A percentile compares a stretch with the other conserved stretches of the same genome.
These are phyloP conservation scores for Sebastes fasciatus DNA, from an alignment of 2,113 vertebrate species.

Conservation along the genomic window DNA sequence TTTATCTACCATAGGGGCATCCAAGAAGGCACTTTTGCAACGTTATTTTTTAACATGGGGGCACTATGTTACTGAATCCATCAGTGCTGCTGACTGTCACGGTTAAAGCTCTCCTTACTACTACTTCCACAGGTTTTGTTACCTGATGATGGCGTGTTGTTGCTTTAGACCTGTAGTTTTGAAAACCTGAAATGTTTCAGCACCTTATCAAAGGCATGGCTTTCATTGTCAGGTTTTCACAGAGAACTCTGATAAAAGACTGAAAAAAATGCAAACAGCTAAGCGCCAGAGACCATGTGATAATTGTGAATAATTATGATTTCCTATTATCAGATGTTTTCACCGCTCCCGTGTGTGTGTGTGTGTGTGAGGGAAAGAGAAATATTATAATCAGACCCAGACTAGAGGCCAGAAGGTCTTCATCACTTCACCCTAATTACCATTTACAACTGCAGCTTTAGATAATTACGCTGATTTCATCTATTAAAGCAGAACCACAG, in stretches of 20 bases:
- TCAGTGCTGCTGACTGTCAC: too few relatives aligned
- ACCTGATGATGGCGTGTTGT: too few relatives aligned
- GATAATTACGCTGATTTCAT: constrained; percentile 55
- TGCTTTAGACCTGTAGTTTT: background rate
- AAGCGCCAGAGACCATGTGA: background rate
- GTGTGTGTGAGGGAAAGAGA: background rate
- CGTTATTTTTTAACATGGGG: too few relatives aligned
- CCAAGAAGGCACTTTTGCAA: too few relatives aligned
- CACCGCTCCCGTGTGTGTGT: background rate
- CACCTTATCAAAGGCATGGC: background rate
- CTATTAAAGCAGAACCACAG: constrained; percentile 28
- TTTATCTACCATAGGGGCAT: too few relatives aligned
- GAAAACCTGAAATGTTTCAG: background rate
- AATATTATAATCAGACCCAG: constrained; percentile 39
- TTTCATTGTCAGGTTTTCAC: background rate
- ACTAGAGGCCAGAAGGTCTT: constrained; percentile 54
- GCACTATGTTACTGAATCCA: too few relatives aligned
- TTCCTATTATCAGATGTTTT: constrained; percentile 43
- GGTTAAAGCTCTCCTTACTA: too few relatives aligned
- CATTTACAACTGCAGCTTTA: constrained; percentile 58
- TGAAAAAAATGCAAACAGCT: constrained; percentile 11
- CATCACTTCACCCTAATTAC: constrained; percentile 60
- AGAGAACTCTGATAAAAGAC: constrained; percentile 20
- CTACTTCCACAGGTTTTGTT: too few relatives aligned
- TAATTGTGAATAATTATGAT: constrained; percentile 37